Evolutionary conservation across 2,888 invertebrate species (phyloP), one percentile per base, ranked within the genome.

Genomic region (Microctonus brassicae): DNA sequence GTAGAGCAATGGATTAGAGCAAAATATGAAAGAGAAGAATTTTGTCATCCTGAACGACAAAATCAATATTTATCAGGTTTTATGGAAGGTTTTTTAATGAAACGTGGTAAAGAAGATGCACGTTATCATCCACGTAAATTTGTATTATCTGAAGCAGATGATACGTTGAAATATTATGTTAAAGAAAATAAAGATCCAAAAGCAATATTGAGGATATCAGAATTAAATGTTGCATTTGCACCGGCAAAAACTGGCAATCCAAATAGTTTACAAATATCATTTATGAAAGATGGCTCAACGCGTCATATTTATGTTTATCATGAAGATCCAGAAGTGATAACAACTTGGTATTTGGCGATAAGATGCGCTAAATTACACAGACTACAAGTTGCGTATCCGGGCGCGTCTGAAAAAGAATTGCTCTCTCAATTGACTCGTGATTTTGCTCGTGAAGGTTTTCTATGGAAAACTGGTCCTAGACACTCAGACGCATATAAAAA

Each of bases 1-100:
- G 91, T 95, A 72, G 95, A 96, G 84, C 96, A 97, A 87, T 97
- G 96, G 95, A 96, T 97, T 75, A 90, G 94, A 77, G 96, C 96
- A 6, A 97, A 97, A 88, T 97, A 97, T 87, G 92, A 95, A 86
- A 90, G 97, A 68, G 93, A 94, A 88, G 97, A 97, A 84, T 97
- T 97, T 87, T 92, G 92, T 78, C 92, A 94, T 79, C 92, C 93
- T 0, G 94, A 95, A 80, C 90, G 93, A 34, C 96, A 95, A 85
- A 91, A 90, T 76, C 86, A 86, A 72, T 97, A 96, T 84, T 91
- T 94, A 62, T 93, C 92, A 20, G 95, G 95, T 6, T 90, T 91
- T 62, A 95, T 95, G 93, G 95, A 95, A 87, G 96, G 96, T 0
- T 94, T 93, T 86, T 89, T 97, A 75, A 95, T 94, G 94, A 97